Base-by-base conservation (phyloP, 1,140 invertebrate genomes). In the Asobara japonica region DNA sequence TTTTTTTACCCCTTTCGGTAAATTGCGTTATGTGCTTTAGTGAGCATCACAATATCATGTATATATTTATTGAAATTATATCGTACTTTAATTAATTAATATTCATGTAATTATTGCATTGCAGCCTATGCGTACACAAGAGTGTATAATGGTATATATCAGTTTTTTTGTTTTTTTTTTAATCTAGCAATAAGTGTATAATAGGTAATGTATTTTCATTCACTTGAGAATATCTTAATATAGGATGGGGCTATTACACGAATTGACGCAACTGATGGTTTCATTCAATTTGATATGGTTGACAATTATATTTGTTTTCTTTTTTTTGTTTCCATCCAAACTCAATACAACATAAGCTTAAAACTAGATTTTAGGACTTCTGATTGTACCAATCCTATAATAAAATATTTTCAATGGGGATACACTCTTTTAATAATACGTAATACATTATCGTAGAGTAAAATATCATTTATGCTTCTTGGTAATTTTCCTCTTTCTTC, bases 21-120 rank as follows among this genome's bases (percentile, higher is more conserved):
- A 85, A 85, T 81, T 79, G 77, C 81, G 83, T 86, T 78, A 84
- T 86, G 84, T 86, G 84, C 85, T 84, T 86, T 80, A 76, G 83
- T 84, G 83, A 86, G 83, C 83, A 87, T 87, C 82, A 83, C 85
- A 86, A 84, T 86, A 82, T 83, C 41, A 64, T 68, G 48, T 75
- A 71, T 75, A 69, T 68, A 70, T 66, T 69, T 60, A 62, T 38
- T 64, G 61, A 33, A 36, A 38, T 60, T 69, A 69, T 27, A 61
- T 22, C 30, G 27, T 56, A 22, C 41, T 41, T 60, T 56, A 69
- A 61, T n/a, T 69, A 29, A 51, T 51, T 31, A 51, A 67, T 51
- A 51, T 48, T 41, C 33, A 51, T 78, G 78, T 85, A 80, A 82
- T 87, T 87, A 86, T 86, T 86, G 84, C 84, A 86, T 86, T 84